These are phyloP conservation scores for Sus scrofa DNA, from an alignment of 2,113 vertebrate species.

Conservation along the genomic window DNA sequence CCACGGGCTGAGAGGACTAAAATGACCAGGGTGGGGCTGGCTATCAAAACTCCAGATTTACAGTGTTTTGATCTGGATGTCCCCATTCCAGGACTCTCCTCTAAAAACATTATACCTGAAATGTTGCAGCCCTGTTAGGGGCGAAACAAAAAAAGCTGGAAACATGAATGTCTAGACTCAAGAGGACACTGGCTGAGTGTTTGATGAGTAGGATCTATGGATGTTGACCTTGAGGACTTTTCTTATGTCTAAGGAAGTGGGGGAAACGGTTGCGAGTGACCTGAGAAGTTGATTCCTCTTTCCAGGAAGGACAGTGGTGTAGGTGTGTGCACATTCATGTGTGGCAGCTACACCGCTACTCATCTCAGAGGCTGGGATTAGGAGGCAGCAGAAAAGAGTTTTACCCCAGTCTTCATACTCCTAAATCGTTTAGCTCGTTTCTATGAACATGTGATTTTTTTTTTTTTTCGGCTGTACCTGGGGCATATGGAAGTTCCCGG, in stretches of 20 bases:
- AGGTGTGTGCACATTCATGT: rapidly evolving
- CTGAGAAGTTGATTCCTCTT: not conserved
- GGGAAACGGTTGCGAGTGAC: not conserved
- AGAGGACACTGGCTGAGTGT: not conserved
- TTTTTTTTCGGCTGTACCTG: too few species aligned
- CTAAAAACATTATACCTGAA: not conserved
- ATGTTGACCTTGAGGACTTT: not conserved
- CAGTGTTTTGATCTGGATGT: not conserved
- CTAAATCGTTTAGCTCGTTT: not conserved
- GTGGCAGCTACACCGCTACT: not conserved
- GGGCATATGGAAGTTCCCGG: too few species aligned
- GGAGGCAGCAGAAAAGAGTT: not conserved
- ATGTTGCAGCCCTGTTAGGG: not conserved
- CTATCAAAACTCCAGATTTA: not conserved
- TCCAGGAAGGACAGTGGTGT: not conserved
- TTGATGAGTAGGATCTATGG: not conserved
- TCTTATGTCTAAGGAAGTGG: rapidly evolving
- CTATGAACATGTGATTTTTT: not conserved
- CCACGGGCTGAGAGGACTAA: too few species aligned
- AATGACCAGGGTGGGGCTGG: not conserved
- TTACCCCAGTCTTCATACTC: not conserved
- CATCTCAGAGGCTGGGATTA: not conserved
- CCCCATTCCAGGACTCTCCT: not conserved
- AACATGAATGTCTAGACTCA: not conserved
- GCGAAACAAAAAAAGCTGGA: not conserved